Evolutionary conservation across 2,888 invertebrate genomes (phyloP).

Genomic region (Nesidiocoris tenuis): DNA sequence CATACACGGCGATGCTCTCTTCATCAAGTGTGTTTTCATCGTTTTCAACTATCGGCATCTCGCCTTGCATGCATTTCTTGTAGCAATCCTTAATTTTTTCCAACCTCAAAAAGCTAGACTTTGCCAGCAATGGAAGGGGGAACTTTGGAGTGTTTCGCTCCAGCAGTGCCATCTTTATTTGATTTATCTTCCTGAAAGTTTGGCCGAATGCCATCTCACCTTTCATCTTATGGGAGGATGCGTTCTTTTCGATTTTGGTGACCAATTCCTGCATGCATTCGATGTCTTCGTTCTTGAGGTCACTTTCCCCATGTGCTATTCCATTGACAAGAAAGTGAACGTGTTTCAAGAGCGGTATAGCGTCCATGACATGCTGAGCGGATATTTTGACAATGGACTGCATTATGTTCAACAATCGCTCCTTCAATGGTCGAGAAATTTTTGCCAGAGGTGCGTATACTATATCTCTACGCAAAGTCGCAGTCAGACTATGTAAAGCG

Average conservation of each 20-base stretch:
- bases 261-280: constrained; percentile 1
- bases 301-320: constrained; percentile 1
- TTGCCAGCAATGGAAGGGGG: background rate
- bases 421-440: background rate
- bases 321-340: background rate
- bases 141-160: constrained; percentile 3
- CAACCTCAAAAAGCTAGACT: constrained; percentile 17
- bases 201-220: background rate
- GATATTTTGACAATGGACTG: constrained; percentile 11
- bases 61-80: too few relatives aligned
- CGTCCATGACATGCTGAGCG: constrained; percentile 17
- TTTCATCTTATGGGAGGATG: constrained; percentile 2
- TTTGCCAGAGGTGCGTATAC: constrained; percentile 5
- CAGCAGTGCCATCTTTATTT: background rate
- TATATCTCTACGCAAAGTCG: constrained; percentile 14
- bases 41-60: background rate
- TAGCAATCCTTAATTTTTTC: constrained; percentile 23
- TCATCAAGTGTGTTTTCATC: background rate
- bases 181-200: background rate
- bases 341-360: background rate
- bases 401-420: background rate
- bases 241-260: background rate
- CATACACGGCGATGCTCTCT: background rate
- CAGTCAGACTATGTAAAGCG: background rate
- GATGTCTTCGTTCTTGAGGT: constrained; percentile 1